Conservation (phyloP, 2,797 vertebrate genomes). For the Poliocrania exsul region DNA sequence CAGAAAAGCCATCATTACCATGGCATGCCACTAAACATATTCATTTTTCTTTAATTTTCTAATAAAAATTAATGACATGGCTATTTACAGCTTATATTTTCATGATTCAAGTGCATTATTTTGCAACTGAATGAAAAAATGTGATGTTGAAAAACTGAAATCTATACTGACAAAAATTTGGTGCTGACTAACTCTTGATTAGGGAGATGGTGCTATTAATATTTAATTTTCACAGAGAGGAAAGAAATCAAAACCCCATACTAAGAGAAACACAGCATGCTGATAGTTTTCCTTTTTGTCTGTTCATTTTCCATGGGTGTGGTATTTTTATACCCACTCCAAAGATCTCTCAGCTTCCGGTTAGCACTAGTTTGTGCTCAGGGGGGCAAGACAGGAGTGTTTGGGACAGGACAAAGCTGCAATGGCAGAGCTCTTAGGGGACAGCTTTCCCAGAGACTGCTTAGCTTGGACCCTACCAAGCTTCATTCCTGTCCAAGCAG, state of each 20-base stretch:
- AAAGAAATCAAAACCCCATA: neutral
- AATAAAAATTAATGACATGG: neutral
- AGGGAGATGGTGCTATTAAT: neutral
- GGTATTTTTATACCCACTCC: neutral
- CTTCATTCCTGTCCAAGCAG: neutral
- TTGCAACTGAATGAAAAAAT: neutral
- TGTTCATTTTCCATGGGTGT: neutral
- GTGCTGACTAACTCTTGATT: neutral
- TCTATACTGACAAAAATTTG: neutral
- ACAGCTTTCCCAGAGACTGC: neutral
- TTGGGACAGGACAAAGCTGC: neutral
- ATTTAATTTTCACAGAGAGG: neutral
- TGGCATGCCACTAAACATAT: neutral
- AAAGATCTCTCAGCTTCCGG: neutral
- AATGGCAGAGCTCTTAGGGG: neutral
- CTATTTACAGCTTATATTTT: neutral
- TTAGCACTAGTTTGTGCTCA: rapidly evolving
- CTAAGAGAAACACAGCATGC: neutral
- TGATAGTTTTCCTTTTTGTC: neutral
- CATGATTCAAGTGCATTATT: neutral
- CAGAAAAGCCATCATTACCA: neutral
- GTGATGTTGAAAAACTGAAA: neutral
- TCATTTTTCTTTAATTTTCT: neutral
- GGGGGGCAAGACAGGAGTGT: neutral
- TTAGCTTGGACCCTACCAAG: neutral